Conservation (phyloP, 2,113 vertebrate species). For the Ctenomys sociabilis region DNA sequence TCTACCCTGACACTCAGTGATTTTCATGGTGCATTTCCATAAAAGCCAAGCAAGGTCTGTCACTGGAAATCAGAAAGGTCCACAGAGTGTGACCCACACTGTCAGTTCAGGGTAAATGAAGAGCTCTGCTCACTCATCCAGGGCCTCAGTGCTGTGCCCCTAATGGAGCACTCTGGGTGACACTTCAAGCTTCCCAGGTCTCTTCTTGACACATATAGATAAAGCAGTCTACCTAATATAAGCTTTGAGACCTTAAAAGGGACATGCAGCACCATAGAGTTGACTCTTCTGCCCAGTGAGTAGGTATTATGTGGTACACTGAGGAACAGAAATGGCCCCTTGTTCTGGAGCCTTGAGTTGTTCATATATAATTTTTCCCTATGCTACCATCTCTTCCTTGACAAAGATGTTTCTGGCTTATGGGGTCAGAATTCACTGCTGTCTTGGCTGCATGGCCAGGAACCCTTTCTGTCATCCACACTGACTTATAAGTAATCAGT, state of each 20-base stretch:
- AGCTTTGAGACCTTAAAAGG: background rate
- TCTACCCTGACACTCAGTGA: background rate
- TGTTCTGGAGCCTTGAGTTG: background rate
- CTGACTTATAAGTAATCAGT: background rate
- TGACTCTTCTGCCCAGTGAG: background rate
- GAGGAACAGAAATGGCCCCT: background rate
- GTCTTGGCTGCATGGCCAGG: rapidly evolving
- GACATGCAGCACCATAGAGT: background rate
- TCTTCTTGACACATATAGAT: background rate
- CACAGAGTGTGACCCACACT: background rate
- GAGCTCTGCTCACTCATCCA: background rate
- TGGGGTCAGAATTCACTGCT: background rate
- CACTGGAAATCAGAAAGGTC: background rate
- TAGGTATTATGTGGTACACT: rapidly evolving
- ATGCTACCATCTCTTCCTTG: background rate
- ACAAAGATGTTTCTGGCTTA: background rate
- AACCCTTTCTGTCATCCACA: background rate
- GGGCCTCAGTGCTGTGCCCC: background rate
- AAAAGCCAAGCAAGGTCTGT: background rate
- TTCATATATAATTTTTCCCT: background rate
- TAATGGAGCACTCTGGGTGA: background rate
- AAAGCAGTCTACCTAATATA: background rate
- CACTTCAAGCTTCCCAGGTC: background rate
- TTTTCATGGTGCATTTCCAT: rapidly evolving
- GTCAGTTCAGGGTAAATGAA: background rate